Evolutionary conservation across 2,113 vertebrate genomes (phyloP), one percentile per base, ranked within the genome.

Genomic region (Megaceryle maxima): DNA sequence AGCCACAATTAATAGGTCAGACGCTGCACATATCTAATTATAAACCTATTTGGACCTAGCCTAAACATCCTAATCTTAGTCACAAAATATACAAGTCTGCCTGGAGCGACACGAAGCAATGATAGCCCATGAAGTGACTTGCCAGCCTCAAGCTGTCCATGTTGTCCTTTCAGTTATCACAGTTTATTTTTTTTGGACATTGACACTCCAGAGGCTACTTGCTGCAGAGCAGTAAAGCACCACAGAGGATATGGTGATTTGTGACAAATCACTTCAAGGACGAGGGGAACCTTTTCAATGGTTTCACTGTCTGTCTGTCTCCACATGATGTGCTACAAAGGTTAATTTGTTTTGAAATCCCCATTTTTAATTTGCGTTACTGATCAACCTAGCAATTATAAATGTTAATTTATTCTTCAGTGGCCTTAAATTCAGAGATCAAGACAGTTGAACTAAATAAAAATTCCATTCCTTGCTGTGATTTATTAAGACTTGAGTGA

Each of bases 11-110:
- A 94, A 69, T 18, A 79, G 72, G n/a, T 76, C 51, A 80, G 29
- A 73, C 44, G 13, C 72, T 70, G 55, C 15, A 50, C 12, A 39
- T 39, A 74, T 51, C 41, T 70, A 83, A 66, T 90, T 87, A 90
- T 86, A 91, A 95, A 63, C n/a, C 41, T 64, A 68, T 83, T 89
- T 79, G 21, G 22, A n/a, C 70, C 50, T 83, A 92, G 84, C 55
- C 92, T 95, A 95, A 97, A 90, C 94, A 97, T 83, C 77, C 59
- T 86, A 95, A 91, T 94, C 94, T 92, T 39, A 83, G 82, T 66
- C 46, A 13, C 78, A 72, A 86, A 90, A 46, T 48, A 91, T 1
- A 91, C 56, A 70, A 85, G 22, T 86, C 89, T 91, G 70, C 74
- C 55, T 64, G 51, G 60, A 88, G 68, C 1, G 1, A 67, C 2